phyloP scores from a whole-genome alignment of 2,888 invertebrate species.

The Oasisia sp. region DNA sequence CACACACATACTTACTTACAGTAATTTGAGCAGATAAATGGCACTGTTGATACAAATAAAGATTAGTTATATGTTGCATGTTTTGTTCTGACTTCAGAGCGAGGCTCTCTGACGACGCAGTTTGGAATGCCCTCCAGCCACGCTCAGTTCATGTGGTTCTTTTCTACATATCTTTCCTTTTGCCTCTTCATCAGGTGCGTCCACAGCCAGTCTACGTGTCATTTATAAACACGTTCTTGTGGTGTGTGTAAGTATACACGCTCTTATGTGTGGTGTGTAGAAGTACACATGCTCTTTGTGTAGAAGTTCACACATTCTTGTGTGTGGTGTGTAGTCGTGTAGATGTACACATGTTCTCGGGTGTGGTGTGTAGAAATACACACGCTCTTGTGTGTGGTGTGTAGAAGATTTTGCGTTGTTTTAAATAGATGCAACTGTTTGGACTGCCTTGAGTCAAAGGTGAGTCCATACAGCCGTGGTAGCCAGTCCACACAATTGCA shows the following conservation, averaged over 20 bases:
- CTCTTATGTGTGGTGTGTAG: too few relatives aligned
- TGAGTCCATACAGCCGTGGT: too few relatives aligned
- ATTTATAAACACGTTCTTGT: neutral
- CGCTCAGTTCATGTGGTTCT: constrained; percentile 92
- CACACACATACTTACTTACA: neutral
- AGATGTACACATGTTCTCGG: neutral
- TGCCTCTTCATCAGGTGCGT: constrained; percentile 86
- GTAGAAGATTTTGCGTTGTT: neutral
- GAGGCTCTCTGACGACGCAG: constrained; percentile 68
- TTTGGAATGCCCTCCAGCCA: constrained; percentile 88
- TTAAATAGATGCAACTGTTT: neutral
- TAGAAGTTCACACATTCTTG: neutral
- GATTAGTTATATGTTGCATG: neutral
- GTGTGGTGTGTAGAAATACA: neutral
- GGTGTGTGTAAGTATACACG: neutral
- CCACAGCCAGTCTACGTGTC: neutral
- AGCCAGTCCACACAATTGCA: too few relatives aligned
- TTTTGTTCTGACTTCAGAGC: constrained; percentile 48
- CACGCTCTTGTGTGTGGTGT: too few relatives aligned
- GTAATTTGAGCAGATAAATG: neutral
- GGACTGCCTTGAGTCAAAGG: too few relatives aligned
- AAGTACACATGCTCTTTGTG: neutral
- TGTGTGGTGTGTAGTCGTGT: too few relatives aligned
- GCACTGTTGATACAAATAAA: neutral
- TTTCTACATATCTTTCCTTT: constrained; percentile 83